These are phyloP conservation scores for Ifrita kowaldi DNA, from an alignment of 2,113 vertebrate species.

Conservation along the genomic window DNA sequence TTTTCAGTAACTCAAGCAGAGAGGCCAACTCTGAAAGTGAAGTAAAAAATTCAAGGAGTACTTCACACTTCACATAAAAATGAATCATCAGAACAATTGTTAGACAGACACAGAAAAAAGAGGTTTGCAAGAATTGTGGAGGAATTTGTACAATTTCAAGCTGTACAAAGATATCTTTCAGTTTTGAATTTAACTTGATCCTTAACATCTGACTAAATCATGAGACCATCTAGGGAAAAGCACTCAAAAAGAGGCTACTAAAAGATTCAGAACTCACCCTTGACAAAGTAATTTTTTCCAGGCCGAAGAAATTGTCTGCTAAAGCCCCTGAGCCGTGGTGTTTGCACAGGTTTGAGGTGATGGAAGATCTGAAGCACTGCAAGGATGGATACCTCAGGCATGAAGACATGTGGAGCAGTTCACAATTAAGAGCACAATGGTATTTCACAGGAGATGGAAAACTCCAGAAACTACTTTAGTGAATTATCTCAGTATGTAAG, in stretches of 20 bases:
- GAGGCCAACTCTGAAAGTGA: neutral
- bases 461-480: neutral
- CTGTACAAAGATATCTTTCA: neutral
- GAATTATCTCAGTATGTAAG: neutral
- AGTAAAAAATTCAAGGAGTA: conserved; percentile 33
- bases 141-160: neutral
- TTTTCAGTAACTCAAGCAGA: conserved; percentile 26
- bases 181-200: neutral
- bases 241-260: neutral
- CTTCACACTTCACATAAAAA: conserved; percentile 8
- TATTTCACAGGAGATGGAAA: neutral
- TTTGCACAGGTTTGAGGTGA: neutral
- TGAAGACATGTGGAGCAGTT: neutral
- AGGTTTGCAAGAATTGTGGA: neutral
- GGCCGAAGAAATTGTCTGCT: neutral
- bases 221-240: neutral
- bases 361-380: neutral
- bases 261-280: neutral
- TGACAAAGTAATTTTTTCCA: neutral
- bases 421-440: neutral
- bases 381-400: neutral
- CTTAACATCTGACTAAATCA: neutral
- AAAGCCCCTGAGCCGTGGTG: neutral
- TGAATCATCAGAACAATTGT: neutral
- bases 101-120: neutral